Percentiles rank a stretch among this genome's conserved stretches.
phyloP scores from a whole-genome alignment of 2,797 vertebrate species.

The Hozukius guyotensis region DNA sequence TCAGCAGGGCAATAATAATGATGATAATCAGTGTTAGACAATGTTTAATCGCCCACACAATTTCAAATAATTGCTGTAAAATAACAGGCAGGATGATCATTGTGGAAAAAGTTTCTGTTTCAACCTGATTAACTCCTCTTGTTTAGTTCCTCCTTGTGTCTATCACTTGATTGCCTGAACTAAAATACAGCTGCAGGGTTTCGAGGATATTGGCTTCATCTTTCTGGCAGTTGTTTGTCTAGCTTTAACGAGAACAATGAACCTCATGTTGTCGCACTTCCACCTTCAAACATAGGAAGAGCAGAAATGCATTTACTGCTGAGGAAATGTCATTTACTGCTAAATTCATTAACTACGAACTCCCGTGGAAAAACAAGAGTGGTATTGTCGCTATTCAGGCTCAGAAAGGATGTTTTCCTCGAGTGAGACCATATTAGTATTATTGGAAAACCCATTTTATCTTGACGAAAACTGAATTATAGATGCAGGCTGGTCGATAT shows the following conservation, averaged over 20 bases:
- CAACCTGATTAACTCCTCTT: not conserved
- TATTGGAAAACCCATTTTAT: slow-evolving; percentile 58
- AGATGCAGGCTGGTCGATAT: slow-evolving; percentile 35
- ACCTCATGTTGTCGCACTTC: slow-evolving; percentile 5
- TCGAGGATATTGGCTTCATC: slow-evolving; percentile 4
- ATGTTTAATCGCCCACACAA: not conserved
- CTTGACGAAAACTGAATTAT: slow-evolving; percentile 51
- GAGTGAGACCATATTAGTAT: slow-evolving; percentile 16
- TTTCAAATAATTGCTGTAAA: not conserved
- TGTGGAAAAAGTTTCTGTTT: not conserved
- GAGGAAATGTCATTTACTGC: slow-evolving; percentile 47
- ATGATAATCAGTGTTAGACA: not conserved
- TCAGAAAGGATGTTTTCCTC: not conserved
- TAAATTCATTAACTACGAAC: slow-evolving; percentile 36
- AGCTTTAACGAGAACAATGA: not conserved
- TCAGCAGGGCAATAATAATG: not conserved
- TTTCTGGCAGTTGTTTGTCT: slow-evolving; percentile 16
- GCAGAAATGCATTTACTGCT: slow-evolving; percentile 26
- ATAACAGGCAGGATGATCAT: not conserved
- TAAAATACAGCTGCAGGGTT: slow-evolving; percentile 4
- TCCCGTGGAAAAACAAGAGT: not conserved
- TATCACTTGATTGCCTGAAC: not conserved
- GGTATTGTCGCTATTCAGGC: not conserved
- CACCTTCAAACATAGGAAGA: slow-evolving; percentile 20
- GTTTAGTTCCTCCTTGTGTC: not conserved